These are phyloP conservation scores for Helogale parvula DNA, from an alignment of 2,113 vertebrate genomes.

Conservation along the genomic window DNA sequence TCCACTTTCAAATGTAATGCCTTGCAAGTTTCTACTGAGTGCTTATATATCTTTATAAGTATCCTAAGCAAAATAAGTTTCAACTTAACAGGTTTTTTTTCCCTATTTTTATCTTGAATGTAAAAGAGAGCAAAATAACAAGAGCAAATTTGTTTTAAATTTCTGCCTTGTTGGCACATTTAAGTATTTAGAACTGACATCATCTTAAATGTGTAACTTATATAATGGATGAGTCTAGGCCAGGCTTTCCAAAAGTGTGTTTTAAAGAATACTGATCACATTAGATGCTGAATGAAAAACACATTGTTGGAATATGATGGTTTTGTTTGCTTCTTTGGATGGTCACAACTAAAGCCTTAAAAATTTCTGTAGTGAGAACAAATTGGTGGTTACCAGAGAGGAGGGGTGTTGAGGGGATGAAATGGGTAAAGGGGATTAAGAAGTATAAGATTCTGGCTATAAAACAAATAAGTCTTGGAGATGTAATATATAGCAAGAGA, in stretches of 20 bases:
- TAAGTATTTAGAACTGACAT: constrained; percentile 44
- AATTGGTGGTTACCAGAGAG: background rate
- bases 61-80: constrained; percentile 51
- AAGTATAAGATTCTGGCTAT: background rate
- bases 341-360: background rate
- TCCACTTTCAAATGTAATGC: constrained; percentile 37
- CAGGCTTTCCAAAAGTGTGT: constrained; percentile 29
- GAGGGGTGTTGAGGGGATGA: background rate
- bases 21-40: background rate
- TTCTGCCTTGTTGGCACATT: constrained; percentile 47
- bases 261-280: constrained; percentile 48
- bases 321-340: constrained; percentile 42
- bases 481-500: background rate
- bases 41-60: constrained; percentile 38
- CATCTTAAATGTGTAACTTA: constrained; percentile 34
- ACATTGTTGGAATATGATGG: constrained; percentile 10
- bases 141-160: constrained; percentile 30
- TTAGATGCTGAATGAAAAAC: constrained; percentile 39
- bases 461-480: background rate
- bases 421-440: background rate
- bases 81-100: background rate
- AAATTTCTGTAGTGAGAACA: background rate
- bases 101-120: constrained; percentile 16
- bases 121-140: constrained; percentile 57
- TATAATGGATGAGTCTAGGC: background rate